Evolutionary conservation across 1,140 invertebrate species (phyloP), one percentile per base, ranked within the genome.

Genomic region (Zaprionus tsacasi): DNA sequence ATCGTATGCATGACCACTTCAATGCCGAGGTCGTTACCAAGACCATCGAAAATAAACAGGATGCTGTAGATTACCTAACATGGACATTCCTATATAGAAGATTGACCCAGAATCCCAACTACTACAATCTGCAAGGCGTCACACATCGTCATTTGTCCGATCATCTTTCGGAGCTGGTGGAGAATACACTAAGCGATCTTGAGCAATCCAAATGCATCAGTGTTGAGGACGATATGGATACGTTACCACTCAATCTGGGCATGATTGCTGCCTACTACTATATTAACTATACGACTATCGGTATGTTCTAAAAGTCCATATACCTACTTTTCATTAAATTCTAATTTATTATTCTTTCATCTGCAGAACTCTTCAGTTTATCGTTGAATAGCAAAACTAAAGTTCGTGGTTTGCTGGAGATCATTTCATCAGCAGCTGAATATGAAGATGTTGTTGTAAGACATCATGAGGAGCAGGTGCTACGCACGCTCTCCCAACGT

Each of bases 221-320:
- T 54, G 96, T 99, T 10, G 98, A 99, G 93, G 98, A 99, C 81
- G 99, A 99, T 72, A 98, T 99, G 95, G 98, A 99, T 92, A 97
- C 97, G 0, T 94, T 97, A 55, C 98, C 99, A 0, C 94, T 99
- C 0, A 99, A 99, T 94, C 93, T 99, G 91, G 99, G 99, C 71
- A 99, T 99, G 98, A 99, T 99, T 93, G 99, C 99, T 2, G 98
- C 99, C 0, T 99, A 99, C 93, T 99, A 99, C 93, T 99, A 99
- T 92, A 99, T 99, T 77, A 99, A 99, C 93, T 99, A 99, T 83
- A 99, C 98, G 0, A 99, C 99, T 0, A 99, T 99, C 74, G 96
- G 96, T 97, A 92, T 93, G 93, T 17, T 8, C 13, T n/a, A 8
- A 38, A 36, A 7, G 3, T 21, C 13, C 6, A 3, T 35, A 1